Conservation (phyloP, 2,113 vertebrate species). For the Emydocephalus ijimae region DNA sequence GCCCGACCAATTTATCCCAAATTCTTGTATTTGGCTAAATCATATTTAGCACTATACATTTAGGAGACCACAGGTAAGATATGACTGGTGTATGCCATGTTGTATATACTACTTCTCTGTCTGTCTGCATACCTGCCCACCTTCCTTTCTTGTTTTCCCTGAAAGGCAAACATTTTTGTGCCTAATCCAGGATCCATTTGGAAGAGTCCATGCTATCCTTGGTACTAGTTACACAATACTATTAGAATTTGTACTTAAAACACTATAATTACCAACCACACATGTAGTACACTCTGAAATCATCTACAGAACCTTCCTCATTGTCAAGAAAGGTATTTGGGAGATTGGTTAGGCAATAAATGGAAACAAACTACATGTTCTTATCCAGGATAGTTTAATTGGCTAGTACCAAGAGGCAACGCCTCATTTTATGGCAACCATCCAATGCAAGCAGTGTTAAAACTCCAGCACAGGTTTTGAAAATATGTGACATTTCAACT, state of each 20-base stretch:
- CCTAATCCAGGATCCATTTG: not conserved
- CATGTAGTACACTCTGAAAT: not conserved
- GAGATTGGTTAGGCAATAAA: not conserved
- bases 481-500: conserved; percentile 6
- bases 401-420: rapidly evolving
- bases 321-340: not conserved
- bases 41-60: not conserved
- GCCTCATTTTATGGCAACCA: conserved; percentile 2
- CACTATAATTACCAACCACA: not conserved
- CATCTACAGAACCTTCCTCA: not conserved
- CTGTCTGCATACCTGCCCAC: not conserved
- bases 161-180: not conserved
- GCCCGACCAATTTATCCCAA: not conserved
- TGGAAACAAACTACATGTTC: not conserved
- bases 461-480: not conserved
- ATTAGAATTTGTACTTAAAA: not conserved
- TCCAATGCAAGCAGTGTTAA: not conserved
- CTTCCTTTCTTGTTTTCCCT: not conserved
- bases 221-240: not conserved
- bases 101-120: not conserved
- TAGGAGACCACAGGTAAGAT: not conserved
- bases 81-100: not conserved
- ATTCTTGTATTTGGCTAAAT: not conserved
- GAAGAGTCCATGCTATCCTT: not conserved
- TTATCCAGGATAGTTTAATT: not conserved